Base-by-base conservation (phyloP, 2,888 invertebrate genomes). In the Axea sp. region DNA sequence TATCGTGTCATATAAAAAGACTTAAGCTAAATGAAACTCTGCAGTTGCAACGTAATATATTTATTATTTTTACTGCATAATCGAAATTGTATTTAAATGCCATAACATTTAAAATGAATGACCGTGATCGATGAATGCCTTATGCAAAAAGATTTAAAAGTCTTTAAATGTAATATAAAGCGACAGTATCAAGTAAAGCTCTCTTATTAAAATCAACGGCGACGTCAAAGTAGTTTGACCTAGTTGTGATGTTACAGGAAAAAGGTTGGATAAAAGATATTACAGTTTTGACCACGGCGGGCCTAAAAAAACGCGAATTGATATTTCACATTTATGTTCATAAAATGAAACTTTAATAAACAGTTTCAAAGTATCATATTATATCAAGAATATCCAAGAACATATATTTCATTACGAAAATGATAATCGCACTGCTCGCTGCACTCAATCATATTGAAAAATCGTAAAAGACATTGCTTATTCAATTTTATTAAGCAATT, bases 191-290 rank as follows among this genome's bases (percentile, higher is more conserved):
- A 55, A 57, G 57, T 31, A 43, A 55, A 57, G 37, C 31, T n/a
- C 14, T 28, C 57, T 41, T 57, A 41, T 41, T 31, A 35, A 31
- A 41, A 43, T 4, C 57, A 7, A 43, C 24, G 41, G 31, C 31
- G 31, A 31, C 57, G 39, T 57, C 57, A 35, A 35, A 45, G 59
- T 59, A 45, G 43, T 59, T 59, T 45, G 59, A 45, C 59, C 45
- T 8, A 59, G 35, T 59, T 43, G 59, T n/a, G 45, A 43, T 33
- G 8, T 14, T 5, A 17, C 14, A n/a, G 35, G 26, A 33, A 35
- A 43, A 55, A 43, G 41, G 41, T 30, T 30, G 41, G 30, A 30
- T 55, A 37, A 55, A 31, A 41, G 41, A 22, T 41, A 55, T 55
- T 31, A 30, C 30, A 31, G 31, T 41, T 55, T 41, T 55, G 28